These are phyloP conservation scores for Mionectes olivaceus DNA, from an alignment of 2,797 vertebrate genomes.

Conservation along the genomic window DNA sequence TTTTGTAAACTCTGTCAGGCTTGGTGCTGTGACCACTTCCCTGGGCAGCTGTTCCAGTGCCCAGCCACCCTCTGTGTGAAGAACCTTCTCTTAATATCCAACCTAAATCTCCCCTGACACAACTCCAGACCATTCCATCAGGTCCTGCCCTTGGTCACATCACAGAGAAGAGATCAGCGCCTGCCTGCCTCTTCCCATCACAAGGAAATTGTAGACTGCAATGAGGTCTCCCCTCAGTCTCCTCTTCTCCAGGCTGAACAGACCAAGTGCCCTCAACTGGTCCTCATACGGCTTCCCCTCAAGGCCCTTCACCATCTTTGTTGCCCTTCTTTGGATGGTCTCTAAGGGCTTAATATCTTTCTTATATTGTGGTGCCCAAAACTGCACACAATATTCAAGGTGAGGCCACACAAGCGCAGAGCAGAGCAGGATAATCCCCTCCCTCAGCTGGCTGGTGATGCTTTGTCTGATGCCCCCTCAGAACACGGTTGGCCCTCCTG, in stretches of 20 bases:
- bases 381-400: background rate
- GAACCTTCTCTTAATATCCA: background rate
- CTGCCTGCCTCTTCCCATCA: background rate
- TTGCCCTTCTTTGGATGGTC: background rate
- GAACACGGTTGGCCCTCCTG: background rate
- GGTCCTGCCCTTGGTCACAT: background rate
- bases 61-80: background rate
- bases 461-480: background rate
- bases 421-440: background rate
- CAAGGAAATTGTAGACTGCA: background rate
- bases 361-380: background rate
- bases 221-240: background rate
- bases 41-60: background rate
- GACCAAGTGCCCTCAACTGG: background rate
- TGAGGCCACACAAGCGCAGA: background rate
- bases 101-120: background rate
- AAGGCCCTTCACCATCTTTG: background rate
- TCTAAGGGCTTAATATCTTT: background rate
- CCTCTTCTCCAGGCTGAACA: background rate
- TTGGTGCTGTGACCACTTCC: background rate
- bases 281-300: background rate
- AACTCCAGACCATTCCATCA: too few species aligned
- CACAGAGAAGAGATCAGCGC: background rate
- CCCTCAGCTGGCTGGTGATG: rapidly evolving
- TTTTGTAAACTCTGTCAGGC: background rate